Percentiles rank a stretch among this genome's conserved stretches.
Conservation (phyloP, 2,888 invertebrate genomes). For the Pyrrhia umbra region DNA sequence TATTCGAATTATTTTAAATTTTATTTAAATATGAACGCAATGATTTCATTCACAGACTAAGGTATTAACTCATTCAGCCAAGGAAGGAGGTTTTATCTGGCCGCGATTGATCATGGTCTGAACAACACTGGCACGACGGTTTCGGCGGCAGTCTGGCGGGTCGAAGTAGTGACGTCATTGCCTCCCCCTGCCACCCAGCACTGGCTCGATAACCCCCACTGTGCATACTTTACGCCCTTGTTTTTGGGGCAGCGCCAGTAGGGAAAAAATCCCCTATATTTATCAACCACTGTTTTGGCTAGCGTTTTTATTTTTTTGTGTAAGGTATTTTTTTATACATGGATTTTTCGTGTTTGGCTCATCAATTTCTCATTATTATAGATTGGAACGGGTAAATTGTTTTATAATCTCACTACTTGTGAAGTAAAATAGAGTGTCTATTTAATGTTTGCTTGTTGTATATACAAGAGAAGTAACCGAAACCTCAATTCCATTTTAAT, state of each 20-base stretch:
- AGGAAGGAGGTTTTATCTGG: constrained; percentile 64
- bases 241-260: constrained; percentile 76
- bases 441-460: not conserved
- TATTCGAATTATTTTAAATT: constrained; percentile 49
- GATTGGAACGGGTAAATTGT: constrained; percentile 4
- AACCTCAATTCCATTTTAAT: constrained; percentile 13
- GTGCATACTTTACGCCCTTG: constrained; percentile 83
- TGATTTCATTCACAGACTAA: constrained; percentile 58
- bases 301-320: constrained; percentile 45
- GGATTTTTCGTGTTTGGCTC: constrained; percentile 34
- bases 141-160: constrained; percentile 82
- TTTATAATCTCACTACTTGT: constrained; percentile 17
- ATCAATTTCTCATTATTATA: constrained; percentile 13
- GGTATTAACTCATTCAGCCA: constrained; percentile 62
- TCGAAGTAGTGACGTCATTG: constrained; percentile 84
- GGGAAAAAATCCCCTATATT: constrained; percentile 75
- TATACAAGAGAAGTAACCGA: not conserved
- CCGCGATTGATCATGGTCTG: constrained; percentile 79
- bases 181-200: constrained; percentile 67
- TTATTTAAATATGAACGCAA: constrained; percentile 32
- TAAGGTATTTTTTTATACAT: constrained; percentile 44
- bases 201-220: constrained; percentile 71
- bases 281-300: constrained; percentile 60
- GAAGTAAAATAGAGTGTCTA: constrained; percentile 15
- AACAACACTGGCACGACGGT: constrained; percentile 71